phyloP scores from a whole-genome alignment of 2,113 vertebrate genomes.

The Theristicus caerulescens region DNA sequence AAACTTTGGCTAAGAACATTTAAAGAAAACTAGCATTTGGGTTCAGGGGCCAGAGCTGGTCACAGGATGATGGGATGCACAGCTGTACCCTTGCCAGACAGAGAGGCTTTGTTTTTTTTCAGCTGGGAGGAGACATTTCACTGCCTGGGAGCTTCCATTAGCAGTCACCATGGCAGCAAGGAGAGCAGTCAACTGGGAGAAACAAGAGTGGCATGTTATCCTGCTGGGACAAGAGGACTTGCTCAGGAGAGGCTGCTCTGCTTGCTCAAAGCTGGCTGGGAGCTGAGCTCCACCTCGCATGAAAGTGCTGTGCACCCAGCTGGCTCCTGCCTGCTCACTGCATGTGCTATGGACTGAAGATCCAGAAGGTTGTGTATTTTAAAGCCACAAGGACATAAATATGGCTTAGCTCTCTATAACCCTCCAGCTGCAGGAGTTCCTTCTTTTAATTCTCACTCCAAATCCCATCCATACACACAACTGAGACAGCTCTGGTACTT shows the following conservation, averaged over 20 bases:
- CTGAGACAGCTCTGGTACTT: not conserved
- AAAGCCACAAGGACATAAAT: not conserved
- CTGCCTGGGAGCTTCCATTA: not conserved
- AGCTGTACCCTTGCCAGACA: not conserved
- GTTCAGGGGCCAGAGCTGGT: not conserved
- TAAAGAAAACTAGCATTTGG: not conserved
- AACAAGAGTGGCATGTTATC: fast-evolving
- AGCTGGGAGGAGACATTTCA: not conserved
- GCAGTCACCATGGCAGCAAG: not conserved
- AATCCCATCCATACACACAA: not conserved
- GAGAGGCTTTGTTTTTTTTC: not conserved
- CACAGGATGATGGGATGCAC: not conserved
- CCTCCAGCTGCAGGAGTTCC: not conserved
- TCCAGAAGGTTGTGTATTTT: not conserved
- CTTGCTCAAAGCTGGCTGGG: not conserved
- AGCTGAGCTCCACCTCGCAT: not conserved
- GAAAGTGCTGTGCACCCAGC: not conserved
- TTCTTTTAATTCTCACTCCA: not conserved
- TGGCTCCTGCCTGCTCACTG: not conserved
- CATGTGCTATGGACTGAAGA: not conserved
- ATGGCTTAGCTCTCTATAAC: not conserved
- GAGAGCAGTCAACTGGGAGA: not conserved
- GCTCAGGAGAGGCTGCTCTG: not conserved
- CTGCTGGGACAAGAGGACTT: not conserved
- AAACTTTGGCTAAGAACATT: not conserved